Evolutionary conservation across 2,113 vertebrate species (phyloP), one percentile per base, ranked within the genome.

Genomic region (Cheirogaleus medius): DNA sequence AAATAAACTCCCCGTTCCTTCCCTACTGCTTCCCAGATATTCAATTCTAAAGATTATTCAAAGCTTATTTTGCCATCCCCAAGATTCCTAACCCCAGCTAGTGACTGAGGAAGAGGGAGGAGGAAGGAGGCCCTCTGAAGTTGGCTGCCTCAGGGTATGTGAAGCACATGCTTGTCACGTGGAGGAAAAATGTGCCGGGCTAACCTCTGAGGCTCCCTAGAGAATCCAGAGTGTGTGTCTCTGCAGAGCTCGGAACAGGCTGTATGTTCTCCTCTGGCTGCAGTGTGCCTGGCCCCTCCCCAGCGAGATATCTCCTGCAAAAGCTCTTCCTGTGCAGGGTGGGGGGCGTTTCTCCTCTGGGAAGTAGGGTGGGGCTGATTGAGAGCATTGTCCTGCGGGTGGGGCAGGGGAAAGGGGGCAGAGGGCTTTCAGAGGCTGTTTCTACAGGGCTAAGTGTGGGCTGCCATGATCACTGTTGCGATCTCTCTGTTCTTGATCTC

Each of bases 341-440:
- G 92, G 97, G 91, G 87, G 96, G 91, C 97, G 95, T 97, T 97
- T 98, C 97, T 98, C 98, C 96, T 96, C 96, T 39, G 87, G 78
- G 86, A 97, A 97, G 94, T 64, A 54, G 56, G 78, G 85, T 80
- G 63, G 32, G 14, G 91, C 94, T 97, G 95, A 98, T 98, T 97
- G 97, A 91, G 96, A 93, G 89, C 96, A 94, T 97, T 97, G 96
- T 97, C 97, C 97, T 87, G 42, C 4, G 92, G 87, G n/a, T 3
- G 94, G 89, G 37, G 86, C 90, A 66, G 44, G 71, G 58, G 34
- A 34, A 34, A 73, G n/a, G 92, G 58, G 37, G 58, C 15, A 8
- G 42, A 84, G 39, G 64, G 64, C 86, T 91, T 92, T 87, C 83
- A 49, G 87, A 89, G 87, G 23, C 64, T 1, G 2, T 66, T 97